phyloP scores from a whole-genome alignment of 1,140 invertebrate genomes.

The Brachionus koreanus region DNA sequence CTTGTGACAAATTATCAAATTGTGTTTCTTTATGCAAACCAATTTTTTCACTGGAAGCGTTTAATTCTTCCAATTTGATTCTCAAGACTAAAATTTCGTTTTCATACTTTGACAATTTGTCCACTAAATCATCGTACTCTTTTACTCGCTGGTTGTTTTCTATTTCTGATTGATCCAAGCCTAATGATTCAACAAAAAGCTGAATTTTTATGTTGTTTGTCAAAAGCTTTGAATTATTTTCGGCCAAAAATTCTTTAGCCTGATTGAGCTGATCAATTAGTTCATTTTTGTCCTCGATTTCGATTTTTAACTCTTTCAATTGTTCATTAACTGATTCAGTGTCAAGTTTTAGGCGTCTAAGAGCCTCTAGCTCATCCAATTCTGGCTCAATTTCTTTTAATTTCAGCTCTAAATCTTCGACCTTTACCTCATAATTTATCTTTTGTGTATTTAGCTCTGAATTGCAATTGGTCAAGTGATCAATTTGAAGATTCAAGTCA shows the following conservation, averaged over 20 bases:
- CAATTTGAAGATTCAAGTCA: background rate
- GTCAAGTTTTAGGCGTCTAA: background rate
- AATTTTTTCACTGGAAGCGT: background rate
- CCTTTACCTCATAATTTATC: conserved; percentile 1
- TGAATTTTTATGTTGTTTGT: conserved; percentile 40
- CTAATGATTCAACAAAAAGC: conserved; percentile 16
- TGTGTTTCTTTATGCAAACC: background rate
- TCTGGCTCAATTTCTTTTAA: background rate
- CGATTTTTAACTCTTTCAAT: background rate
- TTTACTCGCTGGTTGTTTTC: background rate
- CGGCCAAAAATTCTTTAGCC: conserved; percentile 39
- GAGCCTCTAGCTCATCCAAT: background rate
- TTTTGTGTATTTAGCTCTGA: conserved; percentile 41
- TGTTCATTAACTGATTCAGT: background rate
- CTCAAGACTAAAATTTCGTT: background rate
- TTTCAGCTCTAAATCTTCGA: background rate
- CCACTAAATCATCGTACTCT: conserved; percentile 25
- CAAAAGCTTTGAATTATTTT: conserved; percentile 30
- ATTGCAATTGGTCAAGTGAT: conserved; percentile 29
- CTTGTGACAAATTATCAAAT: background rate
- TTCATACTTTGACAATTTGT: background rate
- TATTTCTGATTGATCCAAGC: background rate
- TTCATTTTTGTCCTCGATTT: conserved; percentile 25
- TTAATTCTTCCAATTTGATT: background rate
- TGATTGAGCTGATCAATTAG: conserved; percentile 36